Base-by-base conservation (phyloP, 2,888 invertebrate species). In the Sussaba pulchella region DNA sequence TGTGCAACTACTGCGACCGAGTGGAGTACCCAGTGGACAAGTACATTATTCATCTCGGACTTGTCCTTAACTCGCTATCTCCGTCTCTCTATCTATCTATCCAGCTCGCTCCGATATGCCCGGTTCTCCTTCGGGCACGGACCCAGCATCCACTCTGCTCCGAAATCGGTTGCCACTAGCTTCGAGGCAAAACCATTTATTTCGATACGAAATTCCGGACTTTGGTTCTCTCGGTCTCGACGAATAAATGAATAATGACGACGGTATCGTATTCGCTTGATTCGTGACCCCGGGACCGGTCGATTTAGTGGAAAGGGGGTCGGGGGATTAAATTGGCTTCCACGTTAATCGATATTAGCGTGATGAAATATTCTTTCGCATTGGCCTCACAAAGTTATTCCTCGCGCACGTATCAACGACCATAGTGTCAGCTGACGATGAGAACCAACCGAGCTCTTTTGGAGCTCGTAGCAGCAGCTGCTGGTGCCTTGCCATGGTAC, bases 61-160 rank as follows among this genome's bases (percentile, higher is more conserved):
- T 39, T 61, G 64, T 81, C 81, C 82, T 31, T 31, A 31, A 81
- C 67, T 70, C 61, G 54, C 54, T 45, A 31, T n/a, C 52, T 41
- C 66, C 64, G 59, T 47, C 52, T 74, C 63, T 50, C 72, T 47
- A 78, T 39, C 14, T 57, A 57, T 54, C 52, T 69, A 41, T 78
- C 31, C 17, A 10, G 57, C 59, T 17, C n/a, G 43, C n/a, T 43
- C n/a, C n/a, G 2, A n/a, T 5, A 39, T 39, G 10, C 8, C 8
- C 45, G 1, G 6, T 47, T 5, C 4, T 14, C 45, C 45, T 21
- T 12, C 50, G 50, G 12, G 50, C 21, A 10, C 50, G 12, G 31
- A 26, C 31, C 8, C 39, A 45, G 43, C 45, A 31, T 26, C 24
- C n/a, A 36, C 69, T 12, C 36, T 24, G 24, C 14, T 69, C 54